These are phyloP conservation scores for Philereme vetulata DNA, from an alignment of 2,888 invertebrate genomes.

Conservation along the genomic window DNA sequence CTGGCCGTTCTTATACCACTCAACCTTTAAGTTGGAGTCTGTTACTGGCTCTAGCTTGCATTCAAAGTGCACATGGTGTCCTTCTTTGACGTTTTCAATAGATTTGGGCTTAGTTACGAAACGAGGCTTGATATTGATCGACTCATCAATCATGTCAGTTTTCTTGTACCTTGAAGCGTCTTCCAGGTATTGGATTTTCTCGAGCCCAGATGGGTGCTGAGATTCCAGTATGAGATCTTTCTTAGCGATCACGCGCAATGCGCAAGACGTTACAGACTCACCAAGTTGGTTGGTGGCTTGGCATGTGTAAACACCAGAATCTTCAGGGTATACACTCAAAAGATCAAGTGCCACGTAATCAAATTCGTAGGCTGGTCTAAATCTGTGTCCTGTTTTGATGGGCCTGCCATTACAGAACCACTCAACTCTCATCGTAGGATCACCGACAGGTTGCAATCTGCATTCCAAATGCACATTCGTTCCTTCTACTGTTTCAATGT, in stretches of 20 bases:
- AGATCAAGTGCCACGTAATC: slow-evolving; percentile 98
- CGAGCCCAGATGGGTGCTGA: slow-evolving; percentile 95
- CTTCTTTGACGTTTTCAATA: slow-evolving; percentile 92
- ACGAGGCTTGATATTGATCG: slow-evolving; percentile 91
- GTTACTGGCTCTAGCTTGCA: slow-evolving; percentile 98
- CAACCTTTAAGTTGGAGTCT: slow-evolving; percentile 97
- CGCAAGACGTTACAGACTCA: slow-evolving; percentile 96
- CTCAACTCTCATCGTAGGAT: slow-evolving; percentile 95
- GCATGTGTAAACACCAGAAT: slow-evolving; percentile 98
- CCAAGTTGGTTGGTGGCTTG: slow-evolving; percentile 97
- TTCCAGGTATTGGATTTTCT: slow-evolving; percentile 96
- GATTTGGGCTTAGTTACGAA: slow-evolving; percentile 95
- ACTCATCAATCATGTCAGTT: slow-evolving; percentile 91
- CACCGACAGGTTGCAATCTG: slow-evolving; percentile 94
- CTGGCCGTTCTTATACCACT: slow-evolving; percentile 98
- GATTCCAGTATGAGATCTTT: slow-evolving; percentile 94
- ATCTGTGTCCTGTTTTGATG: slow-evolving; percentile 95
- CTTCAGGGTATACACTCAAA: slow-evolving; percentile 97
- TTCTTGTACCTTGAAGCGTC: slow-evolving; percentile 93
- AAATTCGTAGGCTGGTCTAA: slow-evolving; percentile 98
- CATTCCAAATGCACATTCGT: slow-evolving; percentile 97
- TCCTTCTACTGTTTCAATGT: slow-evolving; percentile 94
- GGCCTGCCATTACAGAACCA: slow-evolving; percentile 98
- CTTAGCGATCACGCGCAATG: slow-evolving; percentile 94
- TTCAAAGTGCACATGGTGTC: slow-evolving; percentile 98